These are phyloP conservation scores for Villa cingulata DNA, from an alignment of 2,888 invertebrate genomes.

Conservation along the genomic window DNA sequence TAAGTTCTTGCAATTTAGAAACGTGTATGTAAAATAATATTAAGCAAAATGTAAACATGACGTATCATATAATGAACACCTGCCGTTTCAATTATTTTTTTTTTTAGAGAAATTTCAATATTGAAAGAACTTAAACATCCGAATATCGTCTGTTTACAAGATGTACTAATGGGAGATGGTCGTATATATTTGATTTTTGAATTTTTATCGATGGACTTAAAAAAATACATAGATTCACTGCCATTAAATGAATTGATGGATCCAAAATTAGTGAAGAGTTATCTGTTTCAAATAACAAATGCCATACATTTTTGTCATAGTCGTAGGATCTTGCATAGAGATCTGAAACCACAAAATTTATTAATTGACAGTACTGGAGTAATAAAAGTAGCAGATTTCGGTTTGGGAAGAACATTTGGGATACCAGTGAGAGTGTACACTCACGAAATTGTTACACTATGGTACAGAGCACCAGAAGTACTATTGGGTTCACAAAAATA, in stretches of 20 bases:
- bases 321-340: slow-evolving; percentile 79
- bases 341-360: slow-evolving; percentile 93
- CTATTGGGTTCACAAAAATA: slow-evolving; percentile 76
- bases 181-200: slow-evolving; percentile 92
- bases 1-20: slow-evolving; percentile 17
- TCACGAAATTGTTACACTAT: slow-evolving; percentile 87
- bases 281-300: slow-evolving; percentile 66
- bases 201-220: slow-evolving; percentile 91
- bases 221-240: slow-evolving; percentile 85
- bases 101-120: slow-evolving; percentile 76
- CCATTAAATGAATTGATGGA: slow-evolving; percentile 71
- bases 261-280: slow-evolving; percentile 73
- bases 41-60: no score
- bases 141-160: slow-evolving; percentile 87
- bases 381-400: slow-evolving; percentile 98
- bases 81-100: not conserved
- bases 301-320: slow-evolving; percentile 91
- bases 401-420: slow-evolving; percentile 89
- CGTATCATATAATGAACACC: no score
- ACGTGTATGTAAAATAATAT: no score
- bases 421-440: slow-evolving; percentile 93
- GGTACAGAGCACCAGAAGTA: slow-evolving; percentile 97
- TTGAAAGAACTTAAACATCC: slow-evolving; percentile 88
- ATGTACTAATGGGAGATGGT: slow-evolving; percentile 90
- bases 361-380: slow-evolving; percentile 80